Percentiles rank a stretch among this genome's conserved stretches.
Conservation (phyloP, 2,888 invertebrate genomes). For the Odontocerum albicorne region DNA sequence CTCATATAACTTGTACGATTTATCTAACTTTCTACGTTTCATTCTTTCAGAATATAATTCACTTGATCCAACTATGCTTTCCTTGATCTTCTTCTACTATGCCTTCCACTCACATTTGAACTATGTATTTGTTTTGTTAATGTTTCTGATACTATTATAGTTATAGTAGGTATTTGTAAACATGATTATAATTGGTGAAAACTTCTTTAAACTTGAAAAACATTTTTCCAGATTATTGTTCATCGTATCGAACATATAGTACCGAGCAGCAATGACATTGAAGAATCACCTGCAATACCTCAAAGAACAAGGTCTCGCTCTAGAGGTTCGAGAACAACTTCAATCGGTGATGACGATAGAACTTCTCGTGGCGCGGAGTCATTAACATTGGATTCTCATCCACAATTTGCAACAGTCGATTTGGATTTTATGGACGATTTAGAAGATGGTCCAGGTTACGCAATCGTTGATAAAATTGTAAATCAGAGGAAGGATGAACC, state of each 20-base stretch:
- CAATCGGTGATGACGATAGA: constrained; percentile 67
- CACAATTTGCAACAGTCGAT: constrained; percentile 45
- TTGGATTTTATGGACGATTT: constrained; percentile 49
- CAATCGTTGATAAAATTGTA: constrained; percentile 71
- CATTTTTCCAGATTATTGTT: constrained; percentile 62
- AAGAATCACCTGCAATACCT: constrained; percentile 59
- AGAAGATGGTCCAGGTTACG: constrained; percentile 67
- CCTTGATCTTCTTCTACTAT: too few species aligned
- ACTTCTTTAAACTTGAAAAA: too few species aligned
- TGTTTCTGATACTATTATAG: too few species aligned
- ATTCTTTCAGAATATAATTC: too few species aligned
- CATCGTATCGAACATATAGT: constrained; percentile 67
- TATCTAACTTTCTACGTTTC: too few species aligned
- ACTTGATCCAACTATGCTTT: too few species aligned
- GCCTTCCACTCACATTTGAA: too few species aligned
- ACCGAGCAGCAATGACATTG: constrained; percentile 50
- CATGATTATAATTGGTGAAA: too few species aligned
- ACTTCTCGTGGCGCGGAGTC: constrained; percentile 74
- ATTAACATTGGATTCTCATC: constrained; percentile 54
- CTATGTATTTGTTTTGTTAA: too few species aligned
- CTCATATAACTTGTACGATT: too few species aligned
- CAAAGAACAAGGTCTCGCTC: constrained; percentile 60
- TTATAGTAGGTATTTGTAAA: too few species aligned
- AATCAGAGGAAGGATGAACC: constrained; percentile 41
- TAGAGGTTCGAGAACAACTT: constrained; percentile 58